Evolutionary conservation across 2,888 invertebrate genomes (phyloP), one percentile per base, ranked within the genome.

Genomic region (Chelonus formosanus): DNA sequence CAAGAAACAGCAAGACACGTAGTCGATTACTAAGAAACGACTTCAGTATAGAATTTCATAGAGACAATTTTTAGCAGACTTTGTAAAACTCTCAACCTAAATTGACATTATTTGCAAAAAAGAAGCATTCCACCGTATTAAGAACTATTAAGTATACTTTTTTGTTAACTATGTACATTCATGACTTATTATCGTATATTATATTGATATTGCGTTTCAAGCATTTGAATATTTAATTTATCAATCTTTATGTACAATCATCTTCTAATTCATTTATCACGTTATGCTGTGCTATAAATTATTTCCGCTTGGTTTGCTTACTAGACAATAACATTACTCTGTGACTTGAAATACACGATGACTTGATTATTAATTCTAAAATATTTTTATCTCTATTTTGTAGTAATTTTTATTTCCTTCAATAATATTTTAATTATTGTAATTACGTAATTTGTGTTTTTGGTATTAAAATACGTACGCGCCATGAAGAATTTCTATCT

Each of bases 401-500:
- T 45, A 6, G 8, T 47, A 20, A 35, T 32, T 34, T 8, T 5
- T 20, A 20, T 20, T 20, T 20, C 20, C 20, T 20, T 20, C 20
- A 20, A 20, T 20, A 20, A 20, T 20, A 44, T 44, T 10, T 20
- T 43, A 8, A 35, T 59, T 48, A 40, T n/a, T 52, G n/a, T 53
- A 35, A 40, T 54, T 34, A 6, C 10, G 47, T 20, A 8, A 35
- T 58, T 48, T 35, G 0, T 36, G 47, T 58, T 58, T 31, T 32
- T 50, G 48, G 59, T 63, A 63, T 68, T 62, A 70, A 60, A 72
- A 63, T 71, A 71, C 69, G 73, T 75, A 77, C 53, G 62, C 62
- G 73, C 74, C 73, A 75, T 79, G 76, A 64, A 79, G 56, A 52
- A 80, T 70, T 72, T 84, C 82, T 58, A 78, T 74, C 66, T 83